Evolutionary conservation across 2,888 invertebrate species (phyloP).

Genomic region (Trissonchulus latispiculum): DNA sequence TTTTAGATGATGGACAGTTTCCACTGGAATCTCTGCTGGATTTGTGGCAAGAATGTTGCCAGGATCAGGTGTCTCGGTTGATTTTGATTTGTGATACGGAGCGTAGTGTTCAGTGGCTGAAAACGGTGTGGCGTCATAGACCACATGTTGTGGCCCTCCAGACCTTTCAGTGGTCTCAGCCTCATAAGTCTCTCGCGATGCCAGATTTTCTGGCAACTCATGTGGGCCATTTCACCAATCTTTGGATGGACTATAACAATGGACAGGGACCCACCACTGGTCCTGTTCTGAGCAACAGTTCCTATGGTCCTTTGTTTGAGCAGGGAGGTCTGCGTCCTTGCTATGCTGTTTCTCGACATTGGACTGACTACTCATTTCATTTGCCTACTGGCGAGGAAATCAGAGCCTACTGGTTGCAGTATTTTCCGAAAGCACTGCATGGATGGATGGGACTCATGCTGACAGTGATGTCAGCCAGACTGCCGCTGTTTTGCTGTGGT

Average conservation of each 20-base stretch:
- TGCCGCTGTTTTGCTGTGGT: constrained; percentile 38
- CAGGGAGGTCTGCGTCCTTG: constrained; percentile 29
- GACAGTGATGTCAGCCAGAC: constrained; percentile 30
- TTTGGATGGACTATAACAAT: constrained; percentile 42
- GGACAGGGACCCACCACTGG: constrained; percentile 26
- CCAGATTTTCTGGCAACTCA: not conserved
- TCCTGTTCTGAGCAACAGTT: too few relatives aligned
- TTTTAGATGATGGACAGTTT: not conserved
- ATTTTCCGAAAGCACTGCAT: constrained; percentile 35
- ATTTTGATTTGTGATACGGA: constrained; percentile 43
- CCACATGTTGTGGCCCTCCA: constrained; percentile 41
- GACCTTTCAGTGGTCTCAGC: constrained; percentile 31
- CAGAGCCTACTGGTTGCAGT: constrained; percentile 41
- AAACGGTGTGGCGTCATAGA: constrained; percentile 27
- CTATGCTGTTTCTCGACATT: constrained; percentile 40
- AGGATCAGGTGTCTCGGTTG: constrained; percentile 32
- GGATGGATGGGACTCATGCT: constrained; percentile 5
- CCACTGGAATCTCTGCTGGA: not conserved
- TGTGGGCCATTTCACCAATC: constrained; percentile 42
- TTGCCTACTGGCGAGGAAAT: constrained; percentile 42
- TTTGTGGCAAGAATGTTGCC: not conserved
- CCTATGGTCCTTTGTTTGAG: not conserved
- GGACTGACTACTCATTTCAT: constrained; percentile 45
- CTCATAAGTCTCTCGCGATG: not conserved
- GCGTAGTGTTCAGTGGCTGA: constrained; percentile 42